These are phyloP conservation scores for Melanostigma gelatinosum DNA, from an alignment of 2,113 vertebrate genomes.

Conservation along the genomic window DNA sequence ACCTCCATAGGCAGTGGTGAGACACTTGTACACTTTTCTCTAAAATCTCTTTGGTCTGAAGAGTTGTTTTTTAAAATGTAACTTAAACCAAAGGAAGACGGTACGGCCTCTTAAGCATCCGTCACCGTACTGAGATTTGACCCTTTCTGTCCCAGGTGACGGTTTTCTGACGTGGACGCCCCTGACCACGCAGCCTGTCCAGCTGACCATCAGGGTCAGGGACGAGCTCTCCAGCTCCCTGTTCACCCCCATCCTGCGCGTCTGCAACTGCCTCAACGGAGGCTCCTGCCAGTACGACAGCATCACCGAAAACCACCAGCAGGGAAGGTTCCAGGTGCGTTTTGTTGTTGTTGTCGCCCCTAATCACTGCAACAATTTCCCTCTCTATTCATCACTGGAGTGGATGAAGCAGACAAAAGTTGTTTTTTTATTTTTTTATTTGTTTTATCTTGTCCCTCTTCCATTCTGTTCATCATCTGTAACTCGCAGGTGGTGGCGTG, in stretches of 20 bases:
- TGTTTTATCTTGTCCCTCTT: neutral
- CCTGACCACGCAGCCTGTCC: slow-evolving; percentile 68
- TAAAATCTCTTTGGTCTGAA: neutral
- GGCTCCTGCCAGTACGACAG: slow-evolving; percentile 83
- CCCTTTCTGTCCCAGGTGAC: slow-evolving; percentile 56
- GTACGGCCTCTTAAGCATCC: no score
- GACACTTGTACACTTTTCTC: slow-evolving; percentile 16
- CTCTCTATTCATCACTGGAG: neutral
- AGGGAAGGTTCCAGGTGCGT: slow-evolving; percentile 84
- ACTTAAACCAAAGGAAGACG: neutral
- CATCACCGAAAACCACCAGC: slow-evolving; percentile 74
- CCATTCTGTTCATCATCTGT: neutral
- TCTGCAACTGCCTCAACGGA: slow-evolving; percentile 86
- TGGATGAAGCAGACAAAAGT: neutral
- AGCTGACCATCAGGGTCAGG: slow-evolving; percentile 79
- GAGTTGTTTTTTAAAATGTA: neutral
- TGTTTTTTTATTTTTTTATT: neutral
- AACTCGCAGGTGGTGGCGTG: slow-evolving; percentile 82
- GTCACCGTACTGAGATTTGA: neutral
- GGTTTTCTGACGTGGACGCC: slow-evolving; percentile 82
- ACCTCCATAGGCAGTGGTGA: slow-evolving; percentile 79
- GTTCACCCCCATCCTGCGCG: slow-evolving; percentile 78
- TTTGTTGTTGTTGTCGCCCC: neutral
- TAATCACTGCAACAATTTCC: neutral
- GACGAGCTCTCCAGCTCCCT: slow-evolving; percentile 79